phyloP scores from a whole-genome alignment of 2,797 vertebrate genomes.

The Hephaestus fuliginosus region DNA sequence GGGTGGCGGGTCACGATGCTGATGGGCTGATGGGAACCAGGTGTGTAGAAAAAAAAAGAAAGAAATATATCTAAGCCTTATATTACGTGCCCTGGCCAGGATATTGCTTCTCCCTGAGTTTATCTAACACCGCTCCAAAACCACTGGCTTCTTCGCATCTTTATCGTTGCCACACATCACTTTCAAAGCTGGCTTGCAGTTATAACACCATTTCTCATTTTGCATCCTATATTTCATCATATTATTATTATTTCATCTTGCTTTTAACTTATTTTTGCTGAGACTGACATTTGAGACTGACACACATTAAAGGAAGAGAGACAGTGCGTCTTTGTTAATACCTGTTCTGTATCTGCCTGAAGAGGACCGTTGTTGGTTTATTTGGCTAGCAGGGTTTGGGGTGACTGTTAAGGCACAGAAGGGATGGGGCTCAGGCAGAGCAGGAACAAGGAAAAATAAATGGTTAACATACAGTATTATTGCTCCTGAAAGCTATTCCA shows the following conservation, averaged over 20 bases:
- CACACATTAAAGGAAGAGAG: background rate
- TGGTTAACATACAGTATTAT: background rate
- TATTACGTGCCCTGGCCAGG: background rate
- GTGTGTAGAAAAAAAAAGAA: background rate
- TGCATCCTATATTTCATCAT: background rate
- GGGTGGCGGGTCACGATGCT: background rate
- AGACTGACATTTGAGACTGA: background rate
- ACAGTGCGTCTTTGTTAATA: background rate
- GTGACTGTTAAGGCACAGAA: background rate
- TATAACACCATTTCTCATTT: background rate
- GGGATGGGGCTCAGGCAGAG: no score
- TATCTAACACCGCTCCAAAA: background rate
- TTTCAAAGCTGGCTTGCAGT: background rate
- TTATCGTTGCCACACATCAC: background rate
- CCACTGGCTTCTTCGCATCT: background rate
- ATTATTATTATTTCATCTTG: background rate
- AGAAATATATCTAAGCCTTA: background rate
- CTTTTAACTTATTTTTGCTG: background rate
- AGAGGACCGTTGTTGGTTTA: no score
- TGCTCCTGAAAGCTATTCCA: background rate
- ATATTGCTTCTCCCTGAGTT: background rate
- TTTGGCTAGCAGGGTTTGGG: no score
- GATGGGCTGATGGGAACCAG: slow-evolving; percentile 4
- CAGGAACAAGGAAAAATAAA: no score
- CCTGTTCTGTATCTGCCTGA: no score